A percentile compares a stretch with the other conserved stretches of the same genome.
phyloP scores from a whole-genome alignment of 2,113 vertebrate species.

The Alexandromys fortis region DNA sequence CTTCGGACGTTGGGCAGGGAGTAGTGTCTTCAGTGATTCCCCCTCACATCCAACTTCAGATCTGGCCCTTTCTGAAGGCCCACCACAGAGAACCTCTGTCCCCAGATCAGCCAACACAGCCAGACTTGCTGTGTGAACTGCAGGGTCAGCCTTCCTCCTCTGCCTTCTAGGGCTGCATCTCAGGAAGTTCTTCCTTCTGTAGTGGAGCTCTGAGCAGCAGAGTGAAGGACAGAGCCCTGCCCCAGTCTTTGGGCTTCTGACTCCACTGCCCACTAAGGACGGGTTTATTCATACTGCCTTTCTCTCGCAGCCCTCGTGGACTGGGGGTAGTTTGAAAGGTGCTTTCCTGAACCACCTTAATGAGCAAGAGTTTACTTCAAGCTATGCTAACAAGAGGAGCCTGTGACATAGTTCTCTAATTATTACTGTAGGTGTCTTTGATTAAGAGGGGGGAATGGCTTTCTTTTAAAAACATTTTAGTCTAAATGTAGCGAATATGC shows the following conservation, averaged over 20 bases:
- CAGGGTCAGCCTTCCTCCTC: background rate
- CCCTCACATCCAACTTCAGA: background rate
- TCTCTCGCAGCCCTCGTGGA: constrained; percentile 5
- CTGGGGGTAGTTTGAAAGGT: constrained; percentile 26
- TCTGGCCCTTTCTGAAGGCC: background rate
- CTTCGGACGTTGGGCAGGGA: background rate
- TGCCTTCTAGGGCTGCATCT: background rate
- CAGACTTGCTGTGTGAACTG: background rate
- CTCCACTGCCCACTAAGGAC: background rate
- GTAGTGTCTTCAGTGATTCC: background rate
- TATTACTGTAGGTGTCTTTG: constrained; percentile 37
- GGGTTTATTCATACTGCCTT: background rate
- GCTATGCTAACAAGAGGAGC: constrained; percentile 35
- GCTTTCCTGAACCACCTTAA: background rate
- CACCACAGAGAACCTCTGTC: background rate
- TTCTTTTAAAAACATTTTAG: constrained; percentile 60
- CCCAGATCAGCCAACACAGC: background rate
- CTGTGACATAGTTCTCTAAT: constrained; percentile 40
- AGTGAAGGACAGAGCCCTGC: background rate
- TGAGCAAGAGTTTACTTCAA: constrained; percentile 49
- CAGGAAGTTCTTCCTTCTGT: background rate
- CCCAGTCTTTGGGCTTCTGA: background rate
- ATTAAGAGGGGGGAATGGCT: background rate
- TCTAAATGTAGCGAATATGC: background rate
- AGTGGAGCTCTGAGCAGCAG: background rate